Conservation (phyloP, 2,888 invertebrate species). For the Sphaeridia pumilis region DNA sequence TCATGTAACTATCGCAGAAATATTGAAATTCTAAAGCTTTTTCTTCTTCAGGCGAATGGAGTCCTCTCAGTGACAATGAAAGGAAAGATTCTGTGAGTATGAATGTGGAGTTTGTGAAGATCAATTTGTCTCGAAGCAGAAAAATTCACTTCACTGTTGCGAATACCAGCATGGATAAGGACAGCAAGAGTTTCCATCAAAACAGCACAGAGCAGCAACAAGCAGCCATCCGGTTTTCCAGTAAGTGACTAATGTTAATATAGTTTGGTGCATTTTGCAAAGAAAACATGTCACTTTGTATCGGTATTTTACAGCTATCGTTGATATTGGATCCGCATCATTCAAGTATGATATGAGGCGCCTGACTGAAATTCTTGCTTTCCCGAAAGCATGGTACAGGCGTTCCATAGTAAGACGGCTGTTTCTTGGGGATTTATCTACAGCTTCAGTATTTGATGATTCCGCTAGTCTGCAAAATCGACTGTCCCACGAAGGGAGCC, state of each 20-base stretch:
- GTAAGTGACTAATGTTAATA: constrained; percentile 45
- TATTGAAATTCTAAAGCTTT: background rate
- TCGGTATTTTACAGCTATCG: constrained; percentile 54
- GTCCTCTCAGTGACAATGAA: constrained; percentile 73
- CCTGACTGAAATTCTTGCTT: constrained; percentile 89
- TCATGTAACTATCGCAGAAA: background rate
- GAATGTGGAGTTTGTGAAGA: constrained; percentile 93
- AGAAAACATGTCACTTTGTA: constrained; percentile 7
- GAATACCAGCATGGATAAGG: constrained; percentile 9
- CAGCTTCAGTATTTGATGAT: constrained; percentile 43
- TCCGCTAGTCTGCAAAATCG: constrained; percentile 23
- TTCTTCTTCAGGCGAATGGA: constrained; percentile 71
- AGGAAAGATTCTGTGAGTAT: constrained; percentile 90
- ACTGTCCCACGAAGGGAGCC: constrained; percentile 20
- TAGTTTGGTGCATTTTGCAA: no score
- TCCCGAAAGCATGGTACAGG: constrained; percentile 98
- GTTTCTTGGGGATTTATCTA: constrained; percentile 77
- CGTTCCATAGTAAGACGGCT: constrained; percentile 81
- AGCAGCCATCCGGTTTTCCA: constrained; percentile 84
- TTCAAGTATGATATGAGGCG: constrained; percentile 99
- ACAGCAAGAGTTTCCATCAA: constrained; percentile 18
- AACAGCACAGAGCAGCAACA: constrained; percentile 39
- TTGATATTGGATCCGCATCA: constrained; percentile 88
- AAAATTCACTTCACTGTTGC: constrained; percentile 44
- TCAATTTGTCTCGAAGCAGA: constrained; percentile 80